Base-by-base conservation (phyloP, 2,888 invertebrate species). In the Trichogramma dendrolimi region DNA sequence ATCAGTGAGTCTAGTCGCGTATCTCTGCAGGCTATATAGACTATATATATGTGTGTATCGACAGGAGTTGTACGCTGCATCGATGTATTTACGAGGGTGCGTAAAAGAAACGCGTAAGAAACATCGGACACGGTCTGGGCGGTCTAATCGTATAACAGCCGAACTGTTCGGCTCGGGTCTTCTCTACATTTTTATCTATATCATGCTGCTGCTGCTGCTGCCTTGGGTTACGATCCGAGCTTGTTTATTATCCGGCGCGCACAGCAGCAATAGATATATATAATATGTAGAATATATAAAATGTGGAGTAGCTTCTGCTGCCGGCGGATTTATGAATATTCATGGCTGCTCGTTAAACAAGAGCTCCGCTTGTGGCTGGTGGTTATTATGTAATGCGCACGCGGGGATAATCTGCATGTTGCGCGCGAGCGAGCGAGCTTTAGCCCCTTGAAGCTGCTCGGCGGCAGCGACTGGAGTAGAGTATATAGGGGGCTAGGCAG, bases 251-350 rank as follows among this genome's bases (percentile, higher is more conserved):
- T 51, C 27, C 27, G 27, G 27, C 27, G 27, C 3, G 27, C 27
- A 27, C 27, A 27, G 27, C 27, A 27, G 27, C 27, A 27, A 27
- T 27, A 27, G 27, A 27, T 27, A 27, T 27, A 27, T 27, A 27
- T 27, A 27, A 27, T 27, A 27, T 27, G 27, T 27, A 27, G 27
- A 2, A 27, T 27, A 27, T 27, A 27, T 27, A 27, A 27, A 27
- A 27, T 27, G 27, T 27, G 27, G 27, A 27, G 27, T 27, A 27
- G 27, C 27, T 27, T 27, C 27, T 27, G 27, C 27, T 27, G 27
- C n/a, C 7, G 5, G 60, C 65, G 63, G 64, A 74, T 74, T 74
- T 74, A 75, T 75, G 75, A 75, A 75, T 75, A 75, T 75, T 75
- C 75, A 75, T 72, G 27, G 27, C 27, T 27, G 27, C 27, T 27